Base-by-base conservation (phyloP, 2,888 invertebrate species). In the Ichneumon xanthorius region DNA sequence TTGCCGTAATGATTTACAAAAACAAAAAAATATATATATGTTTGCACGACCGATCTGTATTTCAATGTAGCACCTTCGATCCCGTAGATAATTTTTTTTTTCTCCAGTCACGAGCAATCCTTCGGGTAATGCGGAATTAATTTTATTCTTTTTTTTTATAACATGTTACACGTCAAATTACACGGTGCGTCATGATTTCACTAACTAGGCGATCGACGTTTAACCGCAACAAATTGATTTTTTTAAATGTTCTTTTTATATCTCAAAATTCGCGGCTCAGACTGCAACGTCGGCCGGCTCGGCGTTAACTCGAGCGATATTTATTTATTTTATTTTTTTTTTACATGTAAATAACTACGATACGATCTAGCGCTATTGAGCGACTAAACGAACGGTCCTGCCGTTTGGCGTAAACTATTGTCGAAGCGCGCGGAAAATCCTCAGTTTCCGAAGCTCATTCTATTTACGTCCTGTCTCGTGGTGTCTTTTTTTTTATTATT, bases 321-420 rank as follows among this genome's bases (percentile, higher is more conserved):
- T 75, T 80, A 68, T 67, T 80, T 75, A 26, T 11, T 72, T 71
- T 61, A 61, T 75, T 82, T 63, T 65, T 58, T 63, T 65, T 58
- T 58, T n/a, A 58, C 58, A 53, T 65, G n/a, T 63, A 65, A 77
- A 65, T 53, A 14, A 53, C 61, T 40, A 65, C 76, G 48, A 58
- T 75, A 68, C 63, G 71, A 67, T 75, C 65, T 70, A 68, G 50
- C 55, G 30, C 45, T 71, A 80, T 53, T 55, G 71, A 67, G 72
- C 84, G 72, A 73, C 71, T 58, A 78, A 81, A 78, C 73, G 78
- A 85, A 85, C 84, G 84, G 84, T 85, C 84, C 84, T 81, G 84
- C 84, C 84, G 84, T 81, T 81, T 75, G 84, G 72, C 84, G 80
- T 79, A 58, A 58, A 84, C 80, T 37, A 70, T 50, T 80, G 76